A percentile compares a stretch with the other conserved stretches of the same genome.
Conservation (phyloP, 1,140 invertebrate species). For the Zaprionus lachaisei region DNA sequence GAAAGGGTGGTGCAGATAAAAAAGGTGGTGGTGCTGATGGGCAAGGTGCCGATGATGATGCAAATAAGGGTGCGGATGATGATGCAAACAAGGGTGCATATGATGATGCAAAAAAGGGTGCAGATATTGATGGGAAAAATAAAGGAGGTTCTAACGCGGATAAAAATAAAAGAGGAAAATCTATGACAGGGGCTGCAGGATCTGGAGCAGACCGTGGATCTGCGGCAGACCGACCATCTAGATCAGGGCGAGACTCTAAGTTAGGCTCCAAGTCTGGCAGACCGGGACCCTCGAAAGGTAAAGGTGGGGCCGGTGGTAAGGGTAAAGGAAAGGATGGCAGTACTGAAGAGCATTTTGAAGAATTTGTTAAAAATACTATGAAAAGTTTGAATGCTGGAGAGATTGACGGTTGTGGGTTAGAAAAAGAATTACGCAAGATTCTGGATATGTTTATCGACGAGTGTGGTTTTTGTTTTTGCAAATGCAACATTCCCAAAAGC, state of each 20-base stretch:
- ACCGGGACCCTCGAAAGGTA: neutral
- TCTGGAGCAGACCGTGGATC: no score
- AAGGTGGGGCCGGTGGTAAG: neutral
- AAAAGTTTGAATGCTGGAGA: constrained; percentile 48
- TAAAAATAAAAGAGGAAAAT: neutral
- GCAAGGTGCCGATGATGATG: neutral
- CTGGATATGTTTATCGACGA: constrained; percentile 70
- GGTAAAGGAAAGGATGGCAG: constrained; percentile 10
- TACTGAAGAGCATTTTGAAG: constrained; percentile 53
- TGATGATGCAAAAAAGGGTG: no score
- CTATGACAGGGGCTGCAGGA: neutral
- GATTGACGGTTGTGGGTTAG: constrained; percentile 54
- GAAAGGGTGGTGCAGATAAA: neutral
- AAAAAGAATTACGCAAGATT: constrained; percentile 65
- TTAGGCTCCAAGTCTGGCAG: neutral
- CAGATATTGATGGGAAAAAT: no score
- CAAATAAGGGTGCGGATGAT: neutral
- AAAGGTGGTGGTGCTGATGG: neutral
- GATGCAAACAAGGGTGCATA: neutral
- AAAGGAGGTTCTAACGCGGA: no score
- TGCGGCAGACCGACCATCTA: neutral
- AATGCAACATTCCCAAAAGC: constrained; percentile 65
- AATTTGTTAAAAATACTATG: constrained; percentile 60
- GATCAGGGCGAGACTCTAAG: neutral
- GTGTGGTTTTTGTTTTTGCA: constrained; percentile 73